These are phyloP conservation scores for Steromphala cineraria DNA, from an alignment of 2,888 invertebrate genomes.

Conservation along the genomic window DNA sequence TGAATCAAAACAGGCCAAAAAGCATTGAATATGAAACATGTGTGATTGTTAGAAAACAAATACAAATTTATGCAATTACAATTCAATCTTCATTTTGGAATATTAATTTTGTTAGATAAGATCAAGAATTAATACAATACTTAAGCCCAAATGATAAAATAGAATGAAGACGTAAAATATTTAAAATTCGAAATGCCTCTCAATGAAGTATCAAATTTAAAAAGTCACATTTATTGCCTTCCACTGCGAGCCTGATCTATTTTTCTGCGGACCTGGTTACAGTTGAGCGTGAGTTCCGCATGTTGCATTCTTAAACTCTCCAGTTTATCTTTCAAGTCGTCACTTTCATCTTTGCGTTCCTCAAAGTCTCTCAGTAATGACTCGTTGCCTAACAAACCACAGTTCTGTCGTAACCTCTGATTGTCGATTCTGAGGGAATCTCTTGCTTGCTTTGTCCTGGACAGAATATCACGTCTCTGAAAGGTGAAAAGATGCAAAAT, in stretches of 20 bases:
- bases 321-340: conserved; percentile 63
- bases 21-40: too few relatives aligned
- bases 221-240: not conserved
- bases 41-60: too few relatives aligned
- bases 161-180: too few relatives aligned
- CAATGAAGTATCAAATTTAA: not conserved
- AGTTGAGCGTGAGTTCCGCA: conserved; percentile 72
- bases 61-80: too few relatives aligned
- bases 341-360: conserved; percentile 72
- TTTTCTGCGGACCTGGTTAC: conserved; percentile 72
- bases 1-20: too few relatives aligned
- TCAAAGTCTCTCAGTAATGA: conserved; percentile 78
- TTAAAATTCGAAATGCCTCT: too few relatives aligned
- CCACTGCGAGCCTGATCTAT: conserved; percentile 68
- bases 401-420: conserved; percentile 75
- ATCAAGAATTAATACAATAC: too few relatives aligned
- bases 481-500: conserved; percentile 29
- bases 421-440: conserved; percentile 76
- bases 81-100: too few relatives aligned
- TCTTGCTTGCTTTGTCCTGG: conserved; percentile 75
- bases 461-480: conserved; percentile 74
- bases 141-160: too few relatives aligned
- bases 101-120: too few relatives aligned
- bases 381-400: conserved; percentile 78
- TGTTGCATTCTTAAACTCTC: conserved; percentile 70